A percentile compares a stretch with the other conserved stretches of the same genome.
These are phyloP conservation scores for Tetragonula carbonaria DNA, from an alignment of 2,888 invertebrate species.

Conservation along the genomic window DNA sequence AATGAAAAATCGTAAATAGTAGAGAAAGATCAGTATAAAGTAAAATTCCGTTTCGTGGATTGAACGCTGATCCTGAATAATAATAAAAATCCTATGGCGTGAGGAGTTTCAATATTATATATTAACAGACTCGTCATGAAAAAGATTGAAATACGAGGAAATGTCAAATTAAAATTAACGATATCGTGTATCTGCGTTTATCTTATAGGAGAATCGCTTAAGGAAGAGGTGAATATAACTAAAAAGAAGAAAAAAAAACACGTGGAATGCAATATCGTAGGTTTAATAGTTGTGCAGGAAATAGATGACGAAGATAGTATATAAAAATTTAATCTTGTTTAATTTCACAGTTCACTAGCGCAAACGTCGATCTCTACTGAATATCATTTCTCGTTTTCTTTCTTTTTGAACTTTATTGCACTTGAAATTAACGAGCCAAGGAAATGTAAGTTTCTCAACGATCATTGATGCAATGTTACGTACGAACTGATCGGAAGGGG, in stretches of 20 bases:
- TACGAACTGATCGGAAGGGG: neutral
- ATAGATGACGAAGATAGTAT: neutral
- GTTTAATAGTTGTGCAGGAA: neutral
- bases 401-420: neutral
- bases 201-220: constrained; percentile 6
- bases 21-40: neutral
- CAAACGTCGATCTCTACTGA: neutral
- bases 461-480: neutral
- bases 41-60: neutral
- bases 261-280: neutral
- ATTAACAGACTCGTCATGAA: constrained; percentile 6
- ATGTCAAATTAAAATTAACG: neutral
- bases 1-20: neutral
- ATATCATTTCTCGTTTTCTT: neutral
- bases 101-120: neutral
- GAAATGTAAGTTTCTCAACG: neutral
- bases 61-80: neutral
- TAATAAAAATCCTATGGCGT: neutral
- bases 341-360: neutral
- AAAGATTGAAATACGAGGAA: neutral
- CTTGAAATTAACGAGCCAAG: neutral
- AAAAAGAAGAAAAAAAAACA: neutral
- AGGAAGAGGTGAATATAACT: neutral
- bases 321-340: neutral
- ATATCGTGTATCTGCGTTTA: neutral